Conservation (phyloP, 2,113 vertebrate genomes). For the Nansenia antarctica region DNA sequence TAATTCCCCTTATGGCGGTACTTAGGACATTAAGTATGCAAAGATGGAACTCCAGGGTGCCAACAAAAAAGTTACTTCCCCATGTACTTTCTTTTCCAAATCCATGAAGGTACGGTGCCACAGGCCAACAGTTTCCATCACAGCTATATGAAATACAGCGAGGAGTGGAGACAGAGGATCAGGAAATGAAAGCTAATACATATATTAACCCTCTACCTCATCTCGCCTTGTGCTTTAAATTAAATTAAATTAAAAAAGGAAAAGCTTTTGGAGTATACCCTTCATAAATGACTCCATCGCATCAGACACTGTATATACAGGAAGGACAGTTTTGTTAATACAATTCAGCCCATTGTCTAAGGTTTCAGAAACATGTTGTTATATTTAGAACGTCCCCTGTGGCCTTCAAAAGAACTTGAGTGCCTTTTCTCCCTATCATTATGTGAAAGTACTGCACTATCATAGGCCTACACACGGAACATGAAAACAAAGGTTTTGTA, state of each 20-base stretch:
- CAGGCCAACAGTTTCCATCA: not conserved
- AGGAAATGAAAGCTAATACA: not conserved
- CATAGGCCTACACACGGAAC: too few relatives aligned
- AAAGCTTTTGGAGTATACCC: not conserved
- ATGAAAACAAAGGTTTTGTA: too few relatives aligned
- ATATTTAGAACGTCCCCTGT: not conserved
- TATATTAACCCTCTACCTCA: not conserved
- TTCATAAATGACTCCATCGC: not conserved
- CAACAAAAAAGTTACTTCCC: not conserved
- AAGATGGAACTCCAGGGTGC: not conserved
- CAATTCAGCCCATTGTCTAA: not conserved
- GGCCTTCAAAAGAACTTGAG: not conserved
- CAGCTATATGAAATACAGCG: not conserved
- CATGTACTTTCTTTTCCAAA: not conserved
- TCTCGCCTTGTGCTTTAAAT: not conserved
- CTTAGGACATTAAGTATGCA: not conserved
- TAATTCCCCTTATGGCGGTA: not conserved
- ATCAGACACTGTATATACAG: not conserved
- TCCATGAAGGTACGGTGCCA: not conserved
- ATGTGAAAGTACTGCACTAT: too few relatives aligned
- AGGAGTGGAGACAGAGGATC: not conserved
- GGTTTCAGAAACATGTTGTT: not conserved
- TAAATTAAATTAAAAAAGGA: not conserved
- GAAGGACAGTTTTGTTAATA: too few relatives aligned
- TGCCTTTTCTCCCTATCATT: too few relatives aligned